A percentile compares a stretch with the other conserved stretches of the same genome.
These are phyloP conservation scores for Panagrolaimus sp. DNA, from an alignment of 1,140 invertebrate species.

Conservation along the genomic window DNA sequence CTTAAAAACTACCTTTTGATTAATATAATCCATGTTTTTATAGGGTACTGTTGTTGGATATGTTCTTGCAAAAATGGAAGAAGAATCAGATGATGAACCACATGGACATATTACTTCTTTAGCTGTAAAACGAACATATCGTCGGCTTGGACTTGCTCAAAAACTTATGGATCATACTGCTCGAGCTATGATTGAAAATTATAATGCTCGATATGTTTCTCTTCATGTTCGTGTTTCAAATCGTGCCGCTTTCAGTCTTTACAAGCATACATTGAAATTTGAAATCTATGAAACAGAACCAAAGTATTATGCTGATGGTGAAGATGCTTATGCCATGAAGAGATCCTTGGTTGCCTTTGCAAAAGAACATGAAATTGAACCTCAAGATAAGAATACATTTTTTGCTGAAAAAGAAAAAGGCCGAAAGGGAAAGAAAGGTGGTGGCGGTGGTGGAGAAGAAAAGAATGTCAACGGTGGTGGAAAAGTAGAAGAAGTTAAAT, in stretches of 20 bases:
- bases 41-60: conserved; percentile 86
- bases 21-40: conserved; percentile 17
- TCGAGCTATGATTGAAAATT: conserved; percentile 70
- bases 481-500: too few species aligned
- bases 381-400: conserved; percentile 43
- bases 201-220: conserved; percentile 74
- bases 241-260: conserved; percentile 92
- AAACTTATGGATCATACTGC: conserved; percentile 91
- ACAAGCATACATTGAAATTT: conserved; percentile 77
- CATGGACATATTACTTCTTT: conserved; percentile 98
- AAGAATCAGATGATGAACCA: conserved; percentile 86
- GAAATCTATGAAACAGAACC: conserved; percentile 87
- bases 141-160: conserved; percentile 89
- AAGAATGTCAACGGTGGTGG: not conserved
- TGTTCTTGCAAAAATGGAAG: conserved; percentile 95
- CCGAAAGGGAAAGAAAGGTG: conserved; percentile 29
- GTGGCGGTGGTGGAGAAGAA: not conserved
- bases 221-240: conserved; percentile 96
- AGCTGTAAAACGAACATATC: conserved; percentile 66
- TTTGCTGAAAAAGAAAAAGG: conserved; percentile 29
- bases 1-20: not conserved
- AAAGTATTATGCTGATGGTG: conserved; percentile 99
- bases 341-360: conserved; percentile 77
- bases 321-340: conserved; percentile 99
- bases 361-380: conserved; percentile 54